phyloP scores from a whole-genome alignment of 2,888 invertebrate species.

The Philereme transversata region DNA sequence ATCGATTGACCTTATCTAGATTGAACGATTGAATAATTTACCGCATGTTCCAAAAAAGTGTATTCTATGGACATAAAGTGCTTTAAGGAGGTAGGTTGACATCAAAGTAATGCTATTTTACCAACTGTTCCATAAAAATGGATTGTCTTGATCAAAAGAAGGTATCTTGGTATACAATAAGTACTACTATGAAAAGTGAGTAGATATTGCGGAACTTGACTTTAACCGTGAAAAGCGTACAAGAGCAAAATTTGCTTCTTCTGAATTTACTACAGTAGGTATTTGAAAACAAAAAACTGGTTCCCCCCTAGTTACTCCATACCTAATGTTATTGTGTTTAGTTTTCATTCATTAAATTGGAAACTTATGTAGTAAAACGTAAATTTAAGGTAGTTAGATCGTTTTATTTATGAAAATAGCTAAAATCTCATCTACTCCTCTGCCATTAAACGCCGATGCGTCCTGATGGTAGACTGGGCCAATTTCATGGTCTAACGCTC shows the following conservation, averaged over 20 bases:
- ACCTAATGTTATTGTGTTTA: too few relatives aligned
- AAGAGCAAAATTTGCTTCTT: too few relatives aligned
- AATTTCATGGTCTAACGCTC: constrained; percentile 82
- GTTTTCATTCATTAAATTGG: too few relatives aligned
- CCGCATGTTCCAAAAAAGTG: constrained; percentile 5
- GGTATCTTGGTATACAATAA: too few relatives aligned
- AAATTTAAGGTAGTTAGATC: constrained; percentile 33
- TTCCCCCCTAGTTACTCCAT: too few relatives aligned
- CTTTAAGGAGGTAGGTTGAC: not conserved
- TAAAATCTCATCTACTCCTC: constrained; percentile 60
- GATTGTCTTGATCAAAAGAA: too few relatives aligned
- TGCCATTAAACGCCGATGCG: constrained; percentile 69
- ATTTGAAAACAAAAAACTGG: too few relatives aligned
- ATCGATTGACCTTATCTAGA: constrained; percentile 42
- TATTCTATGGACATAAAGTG: not conserved
- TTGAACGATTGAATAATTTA: constrained; percentile 32
- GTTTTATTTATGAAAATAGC: constrained; percentile 59
- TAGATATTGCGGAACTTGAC: too few relatives aligned
- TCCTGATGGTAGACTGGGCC: constrained; percentile 67
- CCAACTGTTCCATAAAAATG: not conserved
- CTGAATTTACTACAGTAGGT: too few relatives aligned
- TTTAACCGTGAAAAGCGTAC: too few relatives aligned
- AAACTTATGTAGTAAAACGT: not conserved
- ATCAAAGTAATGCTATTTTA: not conserved
- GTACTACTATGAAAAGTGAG: too few relatives aligned